Percentiles rank a stretch among this genome's conserved stretches.
phyloP scores from a whole-genome alignment of 2,797 vertebrate species.

The Xerus rutilus region DNA sequence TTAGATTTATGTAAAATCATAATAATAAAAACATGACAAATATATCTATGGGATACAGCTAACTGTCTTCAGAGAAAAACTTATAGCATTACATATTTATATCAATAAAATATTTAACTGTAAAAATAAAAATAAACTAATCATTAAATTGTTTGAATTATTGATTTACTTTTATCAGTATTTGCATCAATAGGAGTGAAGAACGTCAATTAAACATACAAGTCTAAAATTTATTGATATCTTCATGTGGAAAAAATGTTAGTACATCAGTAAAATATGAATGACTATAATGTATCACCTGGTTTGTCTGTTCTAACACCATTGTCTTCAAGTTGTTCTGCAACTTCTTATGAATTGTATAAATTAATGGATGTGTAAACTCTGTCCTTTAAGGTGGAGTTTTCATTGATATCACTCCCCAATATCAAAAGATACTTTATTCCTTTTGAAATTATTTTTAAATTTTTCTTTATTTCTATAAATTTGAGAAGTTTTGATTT shows the following conservation, averaged over 20 bases:
- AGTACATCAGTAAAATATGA: not conserved
- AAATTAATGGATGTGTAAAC: not conserved
- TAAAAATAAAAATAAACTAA: not conserved
- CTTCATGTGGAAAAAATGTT: not conserved
- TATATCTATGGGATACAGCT: not conserved
- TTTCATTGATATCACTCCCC: not conserved
- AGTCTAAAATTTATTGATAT: not conserved
- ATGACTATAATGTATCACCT: not conserved
- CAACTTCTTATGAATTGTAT: not conserved
- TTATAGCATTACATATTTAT: too few relatives aligned
- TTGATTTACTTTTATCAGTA: not conserved
- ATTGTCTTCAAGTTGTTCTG: not conserved
- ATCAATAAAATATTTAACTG: not conserved
- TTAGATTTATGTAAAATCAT: not conserved
- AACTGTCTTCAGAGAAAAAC: not conserved
- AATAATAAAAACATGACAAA: not conserved
- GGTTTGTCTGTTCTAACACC: not conserved
- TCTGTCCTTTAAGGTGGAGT: not conserved
- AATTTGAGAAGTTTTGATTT: not conserved
- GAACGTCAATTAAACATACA: not conserved
- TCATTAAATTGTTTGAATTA: not conserved
- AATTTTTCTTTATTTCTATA: not conserved
- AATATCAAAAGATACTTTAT: not conserved
- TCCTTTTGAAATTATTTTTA: not conserved
- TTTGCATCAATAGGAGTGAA: not conserved